A percentile compares a stretch with the other conserved stretches of the same genome.
Evolutionary conservation across 2,797 vertebrate genomes (phyloP).

Genomic region (Cichlasoma orientale): DNA sequence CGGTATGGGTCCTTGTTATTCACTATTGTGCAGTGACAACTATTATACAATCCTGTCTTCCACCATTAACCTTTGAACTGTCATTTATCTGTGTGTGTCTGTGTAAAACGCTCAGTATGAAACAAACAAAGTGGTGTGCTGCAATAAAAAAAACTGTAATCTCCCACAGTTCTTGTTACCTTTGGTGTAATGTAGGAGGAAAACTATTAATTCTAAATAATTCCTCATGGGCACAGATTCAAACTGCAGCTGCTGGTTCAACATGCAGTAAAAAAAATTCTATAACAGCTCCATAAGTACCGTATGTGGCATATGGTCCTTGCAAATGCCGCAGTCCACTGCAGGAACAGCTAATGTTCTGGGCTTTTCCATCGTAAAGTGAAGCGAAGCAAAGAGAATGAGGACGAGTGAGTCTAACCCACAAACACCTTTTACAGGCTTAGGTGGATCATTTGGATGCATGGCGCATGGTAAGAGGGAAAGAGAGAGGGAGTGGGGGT

Average conservation of each 20-base stretch:
- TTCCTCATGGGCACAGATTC: conserved; percentile 22
- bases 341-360: conserved; percentile 67
- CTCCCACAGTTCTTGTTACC: conserved; percentile 20
- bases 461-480: conserved; percentile 47
- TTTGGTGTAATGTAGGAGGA: neutral
- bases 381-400: conserved; percentile 71
- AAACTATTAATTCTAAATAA: conserved; percentile 26
- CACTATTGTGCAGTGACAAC: neutral
- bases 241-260: conserved; percentile 45
- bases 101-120: conserved; percentile 24
- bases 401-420: conserved; percentile 67
- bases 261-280: conserved; percentile 42
- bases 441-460: conserved; percentile 64
- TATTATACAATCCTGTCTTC: conserved; percentile 5
- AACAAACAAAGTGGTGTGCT: conserved; percentile 15
- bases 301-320: conserved; percentile 55
- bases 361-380: conserved; percentile 70
- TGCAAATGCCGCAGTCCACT: conserved; percentile 69
- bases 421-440: conserved; percentile 68
- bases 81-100: neutral
- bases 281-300: conserved; percentile 36
- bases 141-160: conserved; percentile 24
- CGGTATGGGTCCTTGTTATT: conserved; percentile 3
- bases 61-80: conserved; percentile 40
- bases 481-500: neutral